Evolutionary conservation across 2,888 invertebrate genomes (phyloP).

Genomic region (Ernsta delagoae): DNA sequence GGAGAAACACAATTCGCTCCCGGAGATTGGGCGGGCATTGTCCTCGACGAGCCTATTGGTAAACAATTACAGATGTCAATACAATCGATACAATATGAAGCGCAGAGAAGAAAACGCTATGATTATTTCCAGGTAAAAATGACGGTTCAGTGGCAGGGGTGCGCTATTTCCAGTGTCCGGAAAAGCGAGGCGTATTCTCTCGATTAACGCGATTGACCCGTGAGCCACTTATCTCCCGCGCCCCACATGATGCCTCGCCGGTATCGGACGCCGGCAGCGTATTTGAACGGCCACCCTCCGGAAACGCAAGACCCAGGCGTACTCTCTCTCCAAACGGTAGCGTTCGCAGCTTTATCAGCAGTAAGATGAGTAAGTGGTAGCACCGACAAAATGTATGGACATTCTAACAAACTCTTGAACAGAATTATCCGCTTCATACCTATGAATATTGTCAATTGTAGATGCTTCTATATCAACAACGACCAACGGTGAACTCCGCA

Average conservation of each 20-base stretch:
- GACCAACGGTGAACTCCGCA: conserved; percentile 86
- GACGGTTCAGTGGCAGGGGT: conserved; percentile 97
- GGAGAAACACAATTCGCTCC: conserved; percentile 98
- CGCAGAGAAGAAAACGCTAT: conserved; percentile 7
- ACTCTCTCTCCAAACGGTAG: conserved; percentile 80
- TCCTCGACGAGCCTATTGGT: conserved; percentile 97
- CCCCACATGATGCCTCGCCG: conserved; percentile 76
- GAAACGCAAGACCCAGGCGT: conserved; percentile 72
- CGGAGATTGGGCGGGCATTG: conserved; percentile 99
- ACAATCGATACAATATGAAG: neutral
- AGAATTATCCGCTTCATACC: neutral
- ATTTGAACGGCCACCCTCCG: conserved; percentile 76
- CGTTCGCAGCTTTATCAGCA: conserved; percentile 79
- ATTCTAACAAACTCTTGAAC: neutral
- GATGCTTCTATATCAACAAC: conserved; percentile 80
- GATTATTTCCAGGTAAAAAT: conserved; percentile 91
- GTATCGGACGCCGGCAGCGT: conserved; percentile 79
- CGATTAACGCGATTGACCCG: conserved; percentile 93
- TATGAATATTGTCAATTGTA: conserved; percentile 46
- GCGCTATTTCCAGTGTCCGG: conserved; percentile 97
- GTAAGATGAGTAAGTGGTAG: conserved; percentile 77
- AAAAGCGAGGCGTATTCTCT: conserved; percentile 97
- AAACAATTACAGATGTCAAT: conserved; percentile 52
- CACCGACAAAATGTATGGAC: neutral
- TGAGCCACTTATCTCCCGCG: conserved; percentile 86